Evolutionary conservation across 2,113 vertebrate genomes (phyloP).

Genomic region (Macaca nemestrina): DNA sequence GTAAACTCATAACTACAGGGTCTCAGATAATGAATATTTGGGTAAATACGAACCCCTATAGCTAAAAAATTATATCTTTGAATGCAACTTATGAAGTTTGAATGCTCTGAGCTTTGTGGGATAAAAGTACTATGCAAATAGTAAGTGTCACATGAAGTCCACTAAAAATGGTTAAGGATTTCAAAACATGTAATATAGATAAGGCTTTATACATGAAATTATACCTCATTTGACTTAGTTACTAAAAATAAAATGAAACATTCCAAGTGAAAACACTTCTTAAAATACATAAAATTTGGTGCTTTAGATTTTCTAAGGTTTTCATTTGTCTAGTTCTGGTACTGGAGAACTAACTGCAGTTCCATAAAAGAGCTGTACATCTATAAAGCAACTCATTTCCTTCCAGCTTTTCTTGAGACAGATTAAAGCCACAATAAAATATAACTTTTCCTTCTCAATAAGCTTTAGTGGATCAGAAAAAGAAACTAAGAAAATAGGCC

Average conservation of each 20-base stretch:
- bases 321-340: slow-evolving; percentile 61
- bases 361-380: slow-evolving; percentile 67
- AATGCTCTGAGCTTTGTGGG: not conserved
- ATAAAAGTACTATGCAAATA: not conserved
- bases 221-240: not conserved
- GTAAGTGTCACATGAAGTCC: not conserved
- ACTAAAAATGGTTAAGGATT: not conserved
- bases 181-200: not conserved
- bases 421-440: slow-evolving; percentile 83
- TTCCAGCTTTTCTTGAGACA: slow-evolving; percentile 82
- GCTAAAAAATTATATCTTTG: not conserved
- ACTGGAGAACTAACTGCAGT: not conserved
- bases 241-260: not conserved
- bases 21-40: not conserved
- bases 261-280: slow-evolving; percentile 21
- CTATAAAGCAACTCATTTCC: slow-evolving; percentile 72
- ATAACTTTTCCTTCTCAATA: slow-evolving; percentile 84
- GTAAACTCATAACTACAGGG: not conserved
- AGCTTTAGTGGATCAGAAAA: slow-evolving; percentile 89
- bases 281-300: slow-evolving; percentile 45
- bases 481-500: slow-evolving; percentile 92
- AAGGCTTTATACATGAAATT: slow-evolving; percentile 12
- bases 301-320: slow-evolving; percentile 80
- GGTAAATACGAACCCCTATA: not conserved
- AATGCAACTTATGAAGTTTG: not conserved